Evolutionary conservation across 1,140 invertebrate genomes (phyloP).

Genomic region (Semibalanus balanoides): DNA sequence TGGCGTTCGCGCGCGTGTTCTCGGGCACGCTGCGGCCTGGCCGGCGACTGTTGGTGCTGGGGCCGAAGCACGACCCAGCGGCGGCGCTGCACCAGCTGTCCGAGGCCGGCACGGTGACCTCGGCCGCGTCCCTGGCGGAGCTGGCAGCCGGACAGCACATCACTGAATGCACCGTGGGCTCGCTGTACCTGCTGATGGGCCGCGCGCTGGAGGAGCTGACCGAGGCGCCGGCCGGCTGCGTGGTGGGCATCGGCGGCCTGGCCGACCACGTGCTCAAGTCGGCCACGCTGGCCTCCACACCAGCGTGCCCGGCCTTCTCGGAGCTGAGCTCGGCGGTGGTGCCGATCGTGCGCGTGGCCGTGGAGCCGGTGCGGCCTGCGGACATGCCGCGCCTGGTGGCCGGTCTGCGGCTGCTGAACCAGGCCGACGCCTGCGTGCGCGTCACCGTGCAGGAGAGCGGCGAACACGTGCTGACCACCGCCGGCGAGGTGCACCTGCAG

Average conservation of each 20-base stretch:
- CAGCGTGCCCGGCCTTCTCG: constrained; percentile 76
- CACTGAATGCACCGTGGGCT: constrained; percentile 32
- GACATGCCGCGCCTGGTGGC: constrained; percentile 67
- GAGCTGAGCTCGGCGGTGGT: constrained; percentile 46
- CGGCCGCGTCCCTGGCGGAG: constrained; percentile 8
- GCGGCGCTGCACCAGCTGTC: constrained; percentile 32
- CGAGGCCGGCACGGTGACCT: neutral
- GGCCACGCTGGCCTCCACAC: constrained; percentile 68
- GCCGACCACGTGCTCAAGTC: constrained; percentile 78
- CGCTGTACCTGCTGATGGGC: constrained; percentile 82
- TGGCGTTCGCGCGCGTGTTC: constrained; percentile 88
- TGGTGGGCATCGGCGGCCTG: constrained; percentile 74
- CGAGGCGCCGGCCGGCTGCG: constrained; percentile 71
- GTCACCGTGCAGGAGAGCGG: constrained; percentile 75
- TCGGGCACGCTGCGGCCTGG: constrained; percentile 69
- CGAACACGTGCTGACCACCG: constrained; percentile 88
- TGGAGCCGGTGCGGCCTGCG: constrained; percentile 72
- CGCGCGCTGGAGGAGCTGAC: constrained; percentile 69
- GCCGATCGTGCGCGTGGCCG: constrained; percentile 75
- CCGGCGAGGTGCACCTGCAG: constrained; percentile 94
- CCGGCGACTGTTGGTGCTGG: constrained; percentile 62
- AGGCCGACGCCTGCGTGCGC: constrained; percentile 42
- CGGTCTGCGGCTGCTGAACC: constrained; percentile 66
- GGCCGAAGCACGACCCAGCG: constrained; percentile 75
- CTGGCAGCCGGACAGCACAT: constrained; percentile 29